Evolutionary conservation across 2,888 invertebrate species (phyloP), one percentile per base, ranked within the genome.

Genomic region (Mermis nigrescens): DNA sequence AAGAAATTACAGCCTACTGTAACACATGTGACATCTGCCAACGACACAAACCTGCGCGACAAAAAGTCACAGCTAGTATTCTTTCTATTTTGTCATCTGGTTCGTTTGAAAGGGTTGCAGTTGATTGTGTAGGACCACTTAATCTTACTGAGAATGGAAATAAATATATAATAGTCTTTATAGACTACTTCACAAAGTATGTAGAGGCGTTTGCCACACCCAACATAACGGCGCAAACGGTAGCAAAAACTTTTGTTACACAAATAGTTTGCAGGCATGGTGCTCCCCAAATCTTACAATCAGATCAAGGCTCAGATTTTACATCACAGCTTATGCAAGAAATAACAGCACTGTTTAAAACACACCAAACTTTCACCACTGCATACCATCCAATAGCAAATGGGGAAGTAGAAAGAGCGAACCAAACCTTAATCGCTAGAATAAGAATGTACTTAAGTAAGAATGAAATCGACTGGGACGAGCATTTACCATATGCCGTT

Each of bases 131-230:
- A 15, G 52, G 52, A 12, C 52, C 26, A 15, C 22, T 52, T 15
- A 12, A 12, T 26, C 12, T 15, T 12, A n/a, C 22, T 12, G 15
- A n/a, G 22, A 15, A 12, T 12, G 52, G 52, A 15, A 52, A 52
- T 52, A 52, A 52, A 52, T 22, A 52, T 26, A 52, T 52, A 15
- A 22, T 52, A 52, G 52, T 52, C 15, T 52, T 52, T 52, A 52
- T 26, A 22, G 52, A 52, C 52, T 12, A 12, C 12, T 52, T 52
- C 26, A 52, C 52, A 22, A 52, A 52, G 22, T 52, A 22, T 12
- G 15, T 22, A 22, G 52, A 52, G 26, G 22, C 22, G 15, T 22
- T 52, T 15, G 56, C 56, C 46, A 22, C 22, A 52, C 53, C 53
- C 12, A 28, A 57, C n/a, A 56, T 51, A 2, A 29, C 38, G 2